Conservation (phyloP, 2,888 invertebrate genomes). For the Platycheirus rosarum region DNA sequence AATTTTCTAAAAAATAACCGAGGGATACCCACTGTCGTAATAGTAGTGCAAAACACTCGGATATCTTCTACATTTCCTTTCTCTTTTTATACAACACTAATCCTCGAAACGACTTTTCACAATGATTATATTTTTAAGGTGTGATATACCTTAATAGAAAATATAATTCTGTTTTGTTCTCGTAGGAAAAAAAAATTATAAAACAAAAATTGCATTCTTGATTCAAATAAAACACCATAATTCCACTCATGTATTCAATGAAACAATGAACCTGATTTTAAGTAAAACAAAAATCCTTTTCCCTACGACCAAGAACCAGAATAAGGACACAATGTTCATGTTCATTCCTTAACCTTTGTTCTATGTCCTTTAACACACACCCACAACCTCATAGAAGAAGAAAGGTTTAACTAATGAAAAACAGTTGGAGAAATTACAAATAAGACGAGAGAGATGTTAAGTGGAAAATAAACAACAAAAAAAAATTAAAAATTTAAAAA, state of each 20-base stretch:
- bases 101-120: too few species aligned
- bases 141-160: too few species aligned
- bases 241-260: neutral
- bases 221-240: too few species aligned
- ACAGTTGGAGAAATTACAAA: constrained; percentile 13
- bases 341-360: constrained; percentile 10
- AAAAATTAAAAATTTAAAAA: constrained; percentile 11
- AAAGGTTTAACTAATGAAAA: constrained; percentile 24
- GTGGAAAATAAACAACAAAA: constrained; percentile 5
- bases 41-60: too few species aligned
- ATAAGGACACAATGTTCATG: constrained; percentile 15
- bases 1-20: too few species aligned
- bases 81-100: too few species aligned
- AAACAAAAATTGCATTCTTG: too few species aligned
- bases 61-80: too few species aligned
- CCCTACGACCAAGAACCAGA: neutral
- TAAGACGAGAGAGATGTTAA: constrained; percentile 25
- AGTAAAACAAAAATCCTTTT: neutral
- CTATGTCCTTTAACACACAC: neutral
- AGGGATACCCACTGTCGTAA: too few species aligned
- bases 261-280: neutral
- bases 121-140: too few species aligned
- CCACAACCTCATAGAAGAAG: constrained; percentile 1
- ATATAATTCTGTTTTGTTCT: too few species aligned
- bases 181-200: too few species aligned